These are phyloP conservation scores for Gila orcuttii DNA, from an alignment of 2,113 vertebrate genomes.

Conservation along the genomic window DNA sequence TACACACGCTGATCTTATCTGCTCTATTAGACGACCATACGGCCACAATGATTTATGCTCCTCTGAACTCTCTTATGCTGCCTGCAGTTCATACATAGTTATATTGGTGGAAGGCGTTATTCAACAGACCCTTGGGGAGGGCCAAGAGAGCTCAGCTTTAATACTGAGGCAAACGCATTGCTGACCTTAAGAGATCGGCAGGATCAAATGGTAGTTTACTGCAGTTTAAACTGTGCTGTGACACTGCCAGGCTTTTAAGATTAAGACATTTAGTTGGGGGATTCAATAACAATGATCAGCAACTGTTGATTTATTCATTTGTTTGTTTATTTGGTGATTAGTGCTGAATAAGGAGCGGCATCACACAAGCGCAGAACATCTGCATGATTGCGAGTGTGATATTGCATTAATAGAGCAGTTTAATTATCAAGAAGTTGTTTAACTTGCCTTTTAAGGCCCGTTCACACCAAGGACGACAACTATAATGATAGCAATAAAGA, in stretches of 20 bases:
- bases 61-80: conserved; percentile 25
- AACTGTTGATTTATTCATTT: not conserved
- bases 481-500: too few relatives aligned
- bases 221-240: not conserved
- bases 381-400: not conserved
- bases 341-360: not conserved
- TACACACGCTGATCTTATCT: conserved; percentile 71
- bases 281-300: not conserved
- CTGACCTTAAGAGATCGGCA: conserved; percentile 14
- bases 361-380: not conserved
- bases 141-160: conserved; percentile 9
- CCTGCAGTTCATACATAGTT: conserved; percentile 8
- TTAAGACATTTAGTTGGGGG: not conserved
- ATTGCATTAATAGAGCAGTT: not conserved
- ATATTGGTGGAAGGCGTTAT: conserved; percentile 3
- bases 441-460: not conserved
- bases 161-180: conserved; percentile 3
- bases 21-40: conserved; percentile 60
- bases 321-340: not conserved
- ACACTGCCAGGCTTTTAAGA: not conserved
- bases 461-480: not conserved
- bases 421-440: not conserved
- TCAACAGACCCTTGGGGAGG: conserved; percentile 27
- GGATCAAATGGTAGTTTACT: not conserved
- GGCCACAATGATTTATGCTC: conserved; percentile 56